These are phyloP conservation scores for Xiphophorus birchmanni DNA, from an alignment of 2,797 vertebrate species.

Conservation along the genomic window DNA sequence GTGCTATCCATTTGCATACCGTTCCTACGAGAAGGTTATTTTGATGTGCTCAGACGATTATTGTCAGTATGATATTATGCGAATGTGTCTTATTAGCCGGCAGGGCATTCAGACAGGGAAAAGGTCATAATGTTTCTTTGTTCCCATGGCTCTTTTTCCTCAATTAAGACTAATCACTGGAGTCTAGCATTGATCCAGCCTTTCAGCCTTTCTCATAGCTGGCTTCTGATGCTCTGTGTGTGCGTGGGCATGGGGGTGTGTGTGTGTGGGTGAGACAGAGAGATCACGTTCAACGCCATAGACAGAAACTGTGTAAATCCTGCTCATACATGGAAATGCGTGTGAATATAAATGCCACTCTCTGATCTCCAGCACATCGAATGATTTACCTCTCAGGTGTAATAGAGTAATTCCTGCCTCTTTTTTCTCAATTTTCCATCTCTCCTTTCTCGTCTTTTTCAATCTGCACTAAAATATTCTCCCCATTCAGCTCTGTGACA, in stretches of 20 bases:
- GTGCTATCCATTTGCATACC: slow-evolving; percentile 67
- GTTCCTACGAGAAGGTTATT: slow-evolving; percentile 67
- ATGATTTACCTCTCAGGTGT: slow-evolving; percentile 82
- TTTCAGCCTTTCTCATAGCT: slow-evolving; percentile 69
- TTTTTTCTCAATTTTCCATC: slow-evolving; percentile 46
- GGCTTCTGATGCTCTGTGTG: slow-evolving; percentile 46
- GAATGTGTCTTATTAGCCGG: slow-evolving; percentile 75
- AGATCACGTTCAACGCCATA: slow-evolving; percentile 21
- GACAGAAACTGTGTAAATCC: slow-evolving; percentile 34
- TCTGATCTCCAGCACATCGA: slow-evolving; percentile 70
- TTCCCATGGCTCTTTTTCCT: slow-evolving; percentile 78
- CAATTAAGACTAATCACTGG: slow-evolving; percentile 82
- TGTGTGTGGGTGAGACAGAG: slow-evolving; percentile 23
- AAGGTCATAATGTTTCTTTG: slow-evolving; percentile 83
- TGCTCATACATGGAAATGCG: slow-evolving; percentile 52
- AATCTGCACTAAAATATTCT: slow-evolving; percentile 77
- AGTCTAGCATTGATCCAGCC: slow-evolving; percentile 79
- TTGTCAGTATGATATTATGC: slow-evolving; percentile 68
- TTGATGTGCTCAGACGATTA: slow-evolving; percentile 63
- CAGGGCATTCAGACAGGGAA: slow-evolving; percentile 63
- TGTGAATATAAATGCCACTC: slow-evolving; percentile 73
- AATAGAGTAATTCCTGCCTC: slow-evolving; percentile 79
- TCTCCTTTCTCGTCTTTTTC: slow-evolving; percentile 63
- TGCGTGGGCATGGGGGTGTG: neutral
- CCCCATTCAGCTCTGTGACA: slow-evolving; percentile 73